Evolutionary conservation across 2,113 vertebrate genomes (phyloP).

Genomic region (Pogona vitticeps): DNA sequence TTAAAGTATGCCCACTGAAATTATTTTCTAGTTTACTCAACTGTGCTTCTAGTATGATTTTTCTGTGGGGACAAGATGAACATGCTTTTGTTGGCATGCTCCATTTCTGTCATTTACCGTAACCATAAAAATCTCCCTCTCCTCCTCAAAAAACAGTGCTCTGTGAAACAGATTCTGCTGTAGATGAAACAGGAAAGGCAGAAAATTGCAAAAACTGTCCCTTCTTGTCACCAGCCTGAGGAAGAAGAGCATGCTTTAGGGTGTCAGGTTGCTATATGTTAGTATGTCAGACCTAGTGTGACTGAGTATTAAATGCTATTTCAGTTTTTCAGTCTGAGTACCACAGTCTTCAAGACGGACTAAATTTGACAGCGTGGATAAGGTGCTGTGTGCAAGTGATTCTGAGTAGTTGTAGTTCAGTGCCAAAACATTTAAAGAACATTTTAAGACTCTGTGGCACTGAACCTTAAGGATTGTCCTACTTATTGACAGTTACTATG

Average conservation of each 20-base stretch:
- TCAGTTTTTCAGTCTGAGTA: neutral
- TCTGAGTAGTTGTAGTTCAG: neutral
- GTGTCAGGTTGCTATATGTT: neutral
- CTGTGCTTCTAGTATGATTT: neutral
- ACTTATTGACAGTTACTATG: neutral
- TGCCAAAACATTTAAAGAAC: neutral
- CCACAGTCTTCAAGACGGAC: neutral
- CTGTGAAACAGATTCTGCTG: conserved; percentile 5
- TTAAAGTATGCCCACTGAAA: neutral
- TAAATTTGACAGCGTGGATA: neutral
- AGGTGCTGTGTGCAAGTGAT: neutral
- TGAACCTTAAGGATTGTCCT: neutral
- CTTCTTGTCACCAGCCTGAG: neutral
- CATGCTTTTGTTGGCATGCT: neutral
- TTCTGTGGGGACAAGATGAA: too few relatives aligned
- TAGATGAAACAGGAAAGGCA: neutral
- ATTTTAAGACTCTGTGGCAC: neutral
- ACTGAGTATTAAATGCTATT: neutral
- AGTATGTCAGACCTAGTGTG: neutral
- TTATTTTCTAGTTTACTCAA: neutral
- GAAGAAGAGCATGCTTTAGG: neutral
- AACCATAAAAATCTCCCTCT: neutral
- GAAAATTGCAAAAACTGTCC: conserved; percentile 4
- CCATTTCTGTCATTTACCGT: neutral
- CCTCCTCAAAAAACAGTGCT: neutral